Evolutionary conservation across 1,140 invertebrate genomes (phyloP), one percentile per base, ranked within the genome.

Genomic region (Centruroides vittatus): DNA sequence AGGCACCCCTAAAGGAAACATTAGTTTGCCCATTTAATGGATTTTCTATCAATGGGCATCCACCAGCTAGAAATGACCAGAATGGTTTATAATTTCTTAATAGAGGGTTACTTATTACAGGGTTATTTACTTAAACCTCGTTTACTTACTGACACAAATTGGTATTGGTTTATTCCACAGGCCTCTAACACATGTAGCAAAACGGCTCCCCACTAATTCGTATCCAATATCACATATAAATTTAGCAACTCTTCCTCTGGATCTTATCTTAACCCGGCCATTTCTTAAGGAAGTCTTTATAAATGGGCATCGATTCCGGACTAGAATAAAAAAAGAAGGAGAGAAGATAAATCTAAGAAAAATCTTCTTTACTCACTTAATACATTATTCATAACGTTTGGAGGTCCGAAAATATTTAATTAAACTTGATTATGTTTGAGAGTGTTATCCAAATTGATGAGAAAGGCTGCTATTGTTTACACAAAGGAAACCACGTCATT

Each of bases 81-180:
- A 23, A 23, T 23, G 23, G 23, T 23, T 23, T 23, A 23, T 23
- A 23, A 23, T 23, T 23, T 23, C 23, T 23, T 23, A 23, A 23
- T 23, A 23, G 23, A 23, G 23, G 23, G 23, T 23, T 23, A 23
- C 49, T 51, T 34, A 51, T 51, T n/a, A n/a, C 51, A 6, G 1
- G 3, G 8, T 34, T 5, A 34, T 53, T 23, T 53, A 36, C 23
- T 5, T 34, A 8, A 53, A 36, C 49, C 49, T 12, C 12, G 49
- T 51, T 34, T 68, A 78, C 81, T 82, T 72, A 86, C 84, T 78
- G 65, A 83, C 78, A 72, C 84, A 86, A 50, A 82, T 74, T 1
- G 84, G 83, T 6, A 71, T 64, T 4, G 76, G 77, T 6, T 75
- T 75, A 57, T 82, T 80, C 83, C 83, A 85, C 5, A 73, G 61